A percentile compares a stretch with the other conserved stretches of the same genome.
Evolutionary conservation across 2,113 vertebrate species (phyloP).

Genomic region (Gavia stellata): DNA sequence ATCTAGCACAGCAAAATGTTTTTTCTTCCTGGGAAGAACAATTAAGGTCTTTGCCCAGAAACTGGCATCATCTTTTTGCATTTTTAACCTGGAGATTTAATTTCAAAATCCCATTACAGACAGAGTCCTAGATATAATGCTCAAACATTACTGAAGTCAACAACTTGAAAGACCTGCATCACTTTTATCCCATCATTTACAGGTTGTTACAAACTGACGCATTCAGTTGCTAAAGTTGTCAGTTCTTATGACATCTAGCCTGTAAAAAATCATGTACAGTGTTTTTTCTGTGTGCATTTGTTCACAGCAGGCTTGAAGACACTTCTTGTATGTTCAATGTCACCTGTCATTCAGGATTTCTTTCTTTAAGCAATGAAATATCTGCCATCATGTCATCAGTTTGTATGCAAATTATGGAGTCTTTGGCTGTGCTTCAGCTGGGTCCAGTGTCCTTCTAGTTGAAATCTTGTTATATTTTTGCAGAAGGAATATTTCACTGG

Average conservation of each 20-base stretch:
- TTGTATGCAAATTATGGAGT: not conserved
- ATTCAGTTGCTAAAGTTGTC: not conserved
- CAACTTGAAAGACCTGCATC: not conserved
- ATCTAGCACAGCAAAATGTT: not conserved
- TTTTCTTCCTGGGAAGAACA: not conserved
- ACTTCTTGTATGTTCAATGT: not conserved
- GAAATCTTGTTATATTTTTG: not conserved
- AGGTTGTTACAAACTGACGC: not conserved
- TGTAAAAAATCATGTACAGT: not conserved
- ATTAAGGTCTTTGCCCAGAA: not conserved
- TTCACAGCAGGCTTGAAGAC: not conserved
- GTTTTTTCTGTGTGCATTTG: not conserved
- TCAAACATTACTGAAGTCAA: not conserved
- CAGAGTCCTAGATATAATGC: not conserved
- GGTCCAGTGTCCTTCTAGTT: not conserved
- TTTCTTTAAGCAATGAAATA: not conserved
- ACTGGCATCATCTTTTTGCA: not conserved
- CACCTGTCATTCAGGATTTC: not conserved
- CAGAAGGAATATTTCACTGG: not conserved
- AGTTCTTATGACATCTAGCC: not conserved
- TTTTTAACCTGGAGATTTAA: not conserved
- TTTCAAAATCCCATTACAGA: not conserved
- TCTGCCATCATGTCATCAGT: not conserved
- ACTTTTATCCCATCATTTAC: not conserved
- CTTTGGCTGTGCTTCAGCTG: not conserved